Conservation (phyloP, 2,113 vertebrate species). For the Pogonocichla stellata region DNA sequence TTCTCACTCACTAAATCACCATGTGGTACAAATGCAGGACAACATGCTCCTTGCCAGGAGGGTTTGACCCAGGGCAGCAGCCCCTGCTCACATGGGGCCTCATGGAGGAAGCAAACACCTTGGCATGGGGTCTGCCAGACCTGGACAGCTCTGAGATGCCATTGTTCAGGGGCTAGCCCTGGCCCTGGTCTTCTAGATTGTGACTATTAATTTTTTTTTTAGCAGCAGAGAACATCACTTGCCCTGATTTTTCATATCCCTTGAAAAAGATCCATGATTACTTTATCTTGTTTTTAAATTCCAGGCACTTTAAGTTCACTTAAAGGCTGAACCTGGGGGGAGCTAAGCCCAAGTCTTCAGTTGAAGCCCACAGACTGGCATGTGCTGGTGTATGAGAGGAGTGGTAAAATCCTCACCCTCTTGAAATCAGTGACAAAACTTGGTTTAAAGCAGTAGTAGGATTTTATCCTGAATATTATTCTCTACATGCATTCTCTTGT, state of each 20-base stretch:
- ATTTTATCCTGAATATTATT: not conserved
- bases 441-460: not conserved
- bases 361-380: not conserved
- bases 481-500: not conserved
- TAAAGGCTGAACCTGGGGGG: not conserved
- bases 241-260: not conserved
- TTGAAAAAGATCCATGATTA: not conserved
- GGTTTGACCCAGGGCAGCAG: not conserved
- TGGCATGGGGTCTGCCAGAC: not conserved
- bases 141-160: not conserved
- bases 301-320: not conserved
- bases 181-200: not conserved
- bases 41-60: not conserved
- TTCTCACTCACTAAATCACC: not conserved
- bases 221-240: not conserved
- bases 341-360: not conserved
- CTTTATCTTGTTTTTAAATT: not conserved
- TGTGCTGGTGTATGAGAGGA: not conserved
- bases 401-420: not conserved
- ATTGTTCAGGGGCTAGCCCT: not conserved
- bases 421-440: not conserved
- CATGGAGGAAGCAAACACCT: not conserved
- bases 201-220: not conserved
- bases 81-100: not conserved
- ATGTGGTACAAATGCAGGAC: not conserved